Evolutionary conservation across 2,797 vertebrate species (phyloP), one percentile per base, ranked within the genome.

Genomic region (Rhabdomys pumilio): DNA sequence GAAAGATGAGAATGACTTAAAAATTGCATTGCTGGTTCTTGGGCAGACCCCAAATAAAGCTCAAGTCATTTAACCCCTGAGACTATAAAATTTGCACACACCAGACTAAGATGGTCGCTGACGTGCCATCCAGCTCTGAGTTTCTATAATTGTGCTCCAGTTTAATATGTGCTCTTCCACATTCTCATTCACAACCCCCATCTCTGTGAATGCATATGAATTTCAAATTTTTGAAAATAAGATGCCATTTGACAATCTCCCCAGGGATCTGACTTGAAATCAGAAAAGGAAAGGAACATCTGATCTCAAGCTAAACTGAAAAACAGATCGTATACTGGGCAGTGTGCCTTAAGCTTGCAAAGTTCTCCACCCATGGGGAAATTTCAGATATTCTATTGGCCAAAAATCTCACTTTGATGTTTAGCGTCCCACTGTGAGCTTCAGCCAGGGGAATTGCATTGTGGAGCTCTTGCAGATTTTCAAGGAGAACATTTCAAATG

Each of bases 201-300:
- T 96, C 94, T 94, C 96, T 97, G 96, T 91, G 95, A 96, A 97
- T 96, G 92, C 95, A 98, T 98, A 98, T 98, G 96, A 93, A 98
- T 98, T 98, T 98, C 94, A 95, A 95, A 97, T 97, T 97, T 97
- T 97, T 97, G 95, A 98, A 98, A 97, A 97, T 97, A 97, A 97
- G 96, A 97, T 98, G 95, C 97, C 97, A 97, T 98, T 98, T 98
- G 97, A 98, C 97, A 98, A 98, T 98, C 96, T 98, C 96, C 89
- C 93, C 95, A 76, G 95, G 95, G 92, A 97, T 97, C 95, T 97
- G 97, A 97, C 97, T 98, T 97, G 92, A 97, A 98, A 97, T 97
- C 93, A 98, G 96, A 97, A 98, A 97, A 97, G 94, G 96, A 98
- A 97, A 97, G 97, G 97, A 97, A 98, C 96, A 98, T 97, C 96